phyloP scores from a whole-genome alignment of 1,140 invertebrate genomes.

The Microplitis demolitor region DNA sequence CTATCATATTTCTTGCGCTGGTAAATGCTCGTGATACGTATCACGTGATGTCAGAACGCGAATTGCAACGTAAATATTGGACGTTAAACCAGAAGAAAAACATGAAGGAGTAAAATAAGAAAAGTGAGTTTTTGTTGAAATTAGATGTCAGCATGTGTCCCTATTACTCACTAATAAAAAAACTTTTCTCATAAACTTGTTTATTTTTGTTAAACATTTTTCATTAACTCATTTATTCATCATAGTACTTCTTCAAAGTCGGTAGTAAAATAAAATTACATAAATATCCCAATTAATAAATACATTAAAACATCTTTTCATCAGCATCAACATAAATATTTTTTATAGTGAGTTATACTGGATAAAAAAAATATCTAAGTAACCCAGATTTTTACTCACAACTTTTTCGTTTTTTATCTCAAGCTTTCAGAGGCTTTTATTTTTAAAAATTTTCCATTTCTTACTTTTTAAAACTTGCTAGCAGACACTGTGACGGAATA shows the following conservation, averaged over 20 bases:
- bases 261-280: too few relatives aligned
- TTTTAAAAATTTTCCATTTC: constrained; percentile 16
- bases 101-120: neutral
- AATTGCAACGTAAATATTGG: constrained; percentile 37
- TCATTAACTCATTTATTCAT: neutral
- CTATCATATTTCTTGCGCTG: constrained; percentile 26
- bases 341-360: too few relatives aligned
- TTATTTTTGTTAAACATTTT: too few relatives aligned
- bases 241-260: neutral
- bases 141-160: constrained; percentile 15
- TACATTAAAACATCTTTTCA: too few relatives aligned
- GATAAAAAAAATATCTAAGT: neutral
- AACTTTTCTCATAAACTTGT: neutral
- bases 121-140: constrained; percentile 30
- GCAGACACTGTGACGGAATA: too few relatives aligned
- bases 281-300: too few relatives aligned
- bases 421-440: neutral
- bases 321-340: too few relatives aligned
- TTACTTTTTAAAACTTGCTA: constrained; percentile 24
- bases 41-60: constrained; percentile 24
- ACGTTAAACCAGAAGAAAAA: constrained; percentile 15
- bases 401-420: neutral
- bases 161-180: constrained; percentile 9
- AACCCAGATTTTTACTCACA: neutral
- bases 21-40: constrained; percentile 25